Conservation (phyloP, 2,888 invertebrate species). For the Ornithoptera priamus region DNA sequence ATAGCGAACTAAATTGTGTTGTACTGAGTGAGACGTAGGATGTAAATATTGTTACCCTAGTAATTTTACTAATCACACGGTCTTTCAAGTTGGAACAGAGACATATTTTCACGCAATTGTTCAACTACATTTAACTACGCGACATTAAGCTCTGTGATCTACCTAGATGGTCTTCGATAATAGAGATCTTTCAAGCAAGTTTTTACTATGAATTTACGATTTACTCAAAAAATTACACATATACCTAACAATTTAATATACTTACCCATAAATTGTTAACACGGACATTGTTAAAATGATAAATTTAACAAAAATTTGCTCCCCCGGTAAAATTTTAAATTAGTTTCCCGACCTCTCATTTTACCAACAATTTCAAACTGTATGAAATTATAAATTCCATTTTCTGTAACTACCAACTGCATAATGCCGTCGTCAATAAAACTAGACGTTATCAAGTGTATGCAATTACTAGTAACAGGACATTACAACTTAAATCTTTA, state of each 20-base stretch:
- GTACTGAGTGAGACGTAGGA: too few relatives aligned
- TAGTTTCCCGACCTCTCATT: conserved; percentile 1
- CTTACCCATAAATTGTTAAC: background rate
- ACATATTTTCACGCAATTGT: too few relatives aligned
- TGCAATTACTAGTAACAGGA: background rate
- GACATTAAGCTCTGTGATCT: too few relatives aligned
- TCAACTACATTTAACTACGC: too few relatives aligned
- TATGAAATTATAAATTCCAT: conserved; percentile 17
- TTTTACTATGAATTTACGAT: background rate
- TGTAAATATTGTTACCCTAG: too few relatives aligned
- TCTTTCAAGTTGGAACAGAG: too few relatives aligned
- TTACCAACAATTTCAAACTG: conserved; percentile 1
- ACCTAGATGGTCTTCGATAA: too few relatives aligned
- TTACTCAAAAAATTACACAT: background rate
- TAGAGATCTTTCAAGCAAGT: too few relatives aligned
- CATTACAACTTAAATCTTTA: background rate
- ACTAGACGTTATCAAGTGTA: background rate
- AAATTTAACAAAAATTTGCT: background rate
- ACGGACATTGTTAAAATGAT: background rate
- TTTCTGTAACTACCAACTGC: conserved; percentile 6
- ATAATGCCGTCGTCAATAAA: background rate
- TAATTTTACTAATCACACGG: too few relatives aligned
- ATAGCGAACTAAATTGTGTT: too few relatives aligned
- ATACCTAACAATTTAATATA: background rate
- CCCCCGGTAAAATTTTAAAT: conserved; percentile 2